Base-by-base conservation (phyloP, 1,140 invertebrate genomes). In the Brachionus sp. region DNA sequence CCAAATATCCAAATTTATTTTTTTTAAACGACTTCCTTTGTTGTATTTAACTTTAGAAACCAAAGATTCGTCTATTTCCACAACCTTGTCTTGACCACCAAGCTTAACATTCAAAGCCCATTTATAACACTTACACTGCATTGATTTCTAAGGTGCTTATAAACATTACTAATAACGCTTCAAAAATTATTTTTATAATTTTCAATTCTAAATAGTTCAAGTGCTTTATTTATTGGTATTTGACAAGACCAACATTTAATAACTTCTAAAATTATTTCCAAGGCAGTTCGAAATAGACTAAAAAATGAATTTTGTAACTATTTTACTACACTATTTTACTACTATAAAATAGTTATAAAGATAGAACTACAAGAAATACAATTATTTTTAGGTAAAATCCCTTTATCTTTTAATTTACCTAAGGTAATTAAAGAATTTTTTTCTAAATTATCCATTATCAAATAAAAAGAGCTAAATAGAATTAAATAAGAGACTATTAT, bases 161-260 rank as follows among this genome's bases (percentile, higher is more conserved):
- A 57, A 57, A 57, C 53, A 57, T 57, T 57, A 57, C 53, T 7
- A 57, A 57, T 57, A 13, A 57, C 53, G 53, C 53, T 57, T n/a
- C 53, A 57, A 57, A 57, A 57, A 57, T 57, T 57, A 57, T 57
- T 57, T 57, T 19, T 57, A 57, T 57, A 13, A 57, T 57, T 57
- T 57, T 57, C 53, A 57, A 44, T 44, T 44, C 42, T 57, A 57
- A 57, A 57, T 57, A 57, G 23, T 57, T 57, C 53, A 57, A 57
- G 53, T 57, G 53, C 16, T 57, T 57, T 57, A 57, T 57, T 57
- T 57, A 57, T 19, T 57, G 53, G 53, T 57, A 57, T 57, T 57
- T 57, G 53, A 57, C 53, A 57, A 57, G 53, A 57, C 53, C 53
- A 57, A 57, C 53, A 57, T 57, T 57, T 57, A 57, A 57, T 57